Conservation (phyloP, 2,113 vertebrate species). For the Morone chrysops region DNA sequence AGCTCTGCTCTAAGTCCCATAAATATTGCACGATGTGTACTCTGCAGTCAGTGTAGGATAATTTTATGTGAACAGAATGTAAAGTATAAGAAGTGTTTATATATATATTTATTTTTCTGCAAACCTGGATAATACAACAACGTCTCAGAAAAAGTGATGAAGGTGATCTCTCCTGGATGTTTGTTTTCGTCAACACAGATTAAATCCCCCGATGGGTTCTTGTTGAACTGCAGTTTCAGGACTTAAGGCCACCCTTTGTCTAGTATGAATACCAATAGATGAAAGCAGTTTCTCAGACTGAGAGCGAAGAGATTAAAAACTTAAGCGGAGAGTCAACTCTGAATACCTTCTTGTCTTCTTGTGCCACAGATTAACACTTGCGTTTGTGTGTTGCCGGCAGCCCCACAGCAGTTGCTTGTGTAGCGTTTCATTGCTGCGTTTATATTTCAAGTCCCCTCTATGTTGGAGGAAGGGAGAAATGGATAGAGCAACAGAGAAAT, state of each 20-base stretch:
- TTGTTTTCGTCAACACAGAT: constrained; percentile 2
- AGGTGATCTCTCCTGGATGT: neutral
- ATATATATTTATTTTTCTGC: constrained; percentile 5
- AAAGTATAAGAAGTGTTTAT: neutral
- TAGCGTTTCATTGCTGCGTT: constrained; percentile 20
- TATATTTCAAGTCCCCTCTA: constrained; percentile 38
- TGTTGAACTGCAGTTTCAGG: constrained; percentile 43
- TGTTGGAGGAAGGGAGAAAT: neutral
- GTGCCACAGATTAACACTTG: constrained; percentile 48
- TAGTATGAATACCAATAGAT: constrained; percentile 19
- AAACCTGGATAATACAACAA: constrained; percentile 2
- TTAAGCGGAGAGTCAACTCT: constrained; percentile 23
- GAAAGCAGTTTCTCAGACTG: constrained; percentile 23
- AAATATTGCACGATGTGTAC: constrained; percentile 16
- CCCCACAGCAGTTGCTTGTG: constrained; percentile 28
- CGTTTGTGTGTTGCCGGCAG: constrained; percentile 19
- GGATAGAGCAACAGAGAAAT: constrained; percentile 8
- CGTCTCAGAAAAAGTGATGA: neutral
- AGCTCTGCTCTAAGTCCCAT: constrained; percentile 34
- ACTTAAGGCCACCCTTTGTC: constrained; percentile 11
- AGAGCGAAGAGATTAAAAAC: constrained; percentile 60
- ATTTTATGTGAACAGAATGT: neutral
- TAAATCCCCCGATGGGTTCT: constrained; percentile 3
- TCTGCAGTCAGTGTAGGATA: neutral
- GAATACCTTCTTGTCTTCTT: constrained; percentile 14